Base-by-base conservation (phyloP, 2,888 invertebrate genomes). In the Monochamus alternatus region DNA sequence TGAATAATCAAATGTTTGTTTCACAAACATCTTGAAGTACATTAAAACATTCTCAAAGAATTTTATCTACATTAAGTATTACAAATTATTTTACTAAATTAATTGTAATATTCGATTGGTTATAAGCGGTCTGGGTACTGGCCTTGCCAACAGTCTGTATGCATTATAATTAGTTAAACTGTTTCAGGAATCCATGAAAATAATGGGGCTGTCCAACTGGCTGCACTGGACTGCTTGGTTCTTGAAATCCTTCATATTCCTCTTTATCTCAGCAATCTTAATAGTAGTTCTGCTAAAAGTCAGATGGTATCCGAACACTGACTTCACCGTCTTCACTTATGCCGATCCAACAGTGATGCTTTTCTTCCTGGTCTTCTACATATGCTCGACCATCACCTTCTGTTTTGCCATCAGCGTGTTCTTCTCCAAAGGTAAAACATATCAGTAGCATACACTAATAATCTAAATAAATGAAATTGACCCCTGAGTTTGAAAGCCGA, bases 191-290 rank as follows among this genome's bases (percentile, higher is more conserved):
- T 93, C 95, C 0, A 96, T 97, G 96, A 96, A 96, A 90, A 95
- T 97, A 86, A 96, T 97, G 96, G 97, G 97, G 0, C 89, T 97
- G 2, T 92, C 93, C 5, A 94, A 93, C 81, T 96, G 95, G 94
- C 87, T 96, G 64, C 96, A 97, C 85, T 97, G 97, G 96, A 88
- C 91, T 0, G 95, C 96, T 0, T 96, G 96, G 95, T 96, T 96
- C 87, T 89, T 93, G 65, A 95, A 95, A 86, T 93, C 93, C 77
- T 92, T 95, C 81, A 82, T 93, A 9, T 94, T 93, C 87, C 89
- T 95, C 43, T 82, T 93, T 1, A 86, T 95, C 60, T 91, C 94
- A 0, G 90, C 92, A 0, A 81, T 90, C 22, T 81, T 93, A 0
- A 91, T 94, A 38, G 89, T 91, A 1, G 78, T 92, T 0, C 83